A percentile compares a stretch with the other conserved stretches of the same genome.
Evolutionary conservation across 1,140 invertebrate genomes (phyloP).

Genomic region (Amyelois transitella): DNA sequence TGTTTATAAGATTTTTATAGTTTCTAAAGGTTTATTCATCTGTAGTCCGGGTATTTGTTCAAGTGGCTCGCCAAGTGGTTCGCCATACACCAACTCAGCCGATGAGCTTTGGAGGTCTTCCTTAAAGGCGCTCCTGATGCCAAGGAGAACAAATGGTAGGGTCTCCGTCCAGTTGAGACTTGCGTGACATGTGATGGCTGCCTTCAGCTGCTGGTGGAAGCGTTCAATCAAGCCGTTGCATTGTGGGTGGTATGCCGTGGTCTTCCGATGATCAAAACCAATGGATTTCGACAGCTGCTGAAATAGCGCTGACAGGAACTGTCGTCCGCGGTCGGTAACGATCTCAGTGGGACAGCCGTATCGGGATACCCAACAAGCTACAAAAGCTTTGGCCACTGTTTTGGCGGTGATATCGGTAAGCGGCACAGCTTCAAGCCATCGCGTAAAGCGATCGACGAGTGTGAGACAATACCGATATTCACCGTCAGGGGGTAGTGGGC

Average conservation of each 20-base stretch:
- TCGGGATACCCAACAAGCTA: background rate
- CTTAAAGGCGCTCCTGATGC: too few relatives aligned
- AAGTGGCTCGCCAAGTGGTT: too few relatives aligned
- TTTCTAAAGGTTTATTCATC: too few relatives aligned
- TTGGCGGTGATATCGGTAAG: background rate
- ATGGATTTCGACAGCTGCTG: background rate
- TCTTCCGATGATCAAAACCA: background rate
- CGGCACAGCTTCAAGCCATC: background rate
- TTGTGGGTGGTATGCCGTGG: slow-evolving; percentile 4
- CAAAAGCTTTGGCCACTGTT: background rate
- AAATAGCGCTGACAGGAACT: background rate
- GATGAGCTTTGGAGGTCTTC: too few relatives aligned
- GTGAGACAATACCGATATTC: background rate
- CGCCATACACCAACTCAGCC: too few relatives aligned
- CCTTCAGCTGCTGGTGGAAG: slow-evolving; percentile 6
- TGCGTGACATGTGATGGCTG: slow-evolving; percentile 4
- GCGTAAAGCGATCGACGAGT: background rate
- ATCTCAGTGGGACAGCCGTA: background rate
- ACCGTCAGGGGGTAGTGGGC: background rate
- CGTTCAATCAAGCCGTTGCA: slow-evolving; percentile 6
- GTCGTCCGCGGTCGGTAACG: background rate
- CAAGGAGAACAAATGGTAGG: too few relatives aligned
- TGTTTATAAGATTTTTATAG: too few relatives aligned
- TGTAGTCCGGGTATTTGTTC: too few relatives aligned
- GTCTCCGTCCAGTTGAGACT: too few relatives aligned